A percentile compares a stretch with the other conserved stretches of the same genome.
These are phyloP conservation scores for cat (Felis catus) DNA, from an alignment of 2,113 vertebrate genomes.

Conservation along the genomic window F.catus_Fca126_mat1.0 CM031420.1:3986501-3987000, in stretches of 20 bases:
- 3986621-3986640: not conserved
- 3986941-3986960: not conserved
- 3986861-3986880: not conserved
- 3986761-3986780: not conserved
- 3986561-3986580: not conserved
- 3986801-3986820: not conserved
- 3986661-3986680: accelerated
- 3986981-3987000: not conserved
- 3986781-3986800: not conserved
- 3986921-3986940: not conserved
- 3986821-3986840: not conserved
- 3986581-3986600: accelerated
- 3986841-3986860: not conserved
- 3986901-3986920: not conserved
- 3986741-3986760: not conserved
- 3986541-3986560: not conserved
- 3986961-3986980: accelerated
- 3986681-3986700: accelerated
- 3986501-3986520: not conserved
- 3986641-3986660: not conserved
- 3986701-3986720: not conserved
- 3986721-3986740: not conserved
- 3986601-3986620: not conserved
- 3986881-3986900: not conserved
- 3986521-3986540: not conserved